These are phyloP conservation scores for Channa maculata DNA, from an alignment of 2,113 vertebrate genomes.

Conservation along the genomic window DNA sequence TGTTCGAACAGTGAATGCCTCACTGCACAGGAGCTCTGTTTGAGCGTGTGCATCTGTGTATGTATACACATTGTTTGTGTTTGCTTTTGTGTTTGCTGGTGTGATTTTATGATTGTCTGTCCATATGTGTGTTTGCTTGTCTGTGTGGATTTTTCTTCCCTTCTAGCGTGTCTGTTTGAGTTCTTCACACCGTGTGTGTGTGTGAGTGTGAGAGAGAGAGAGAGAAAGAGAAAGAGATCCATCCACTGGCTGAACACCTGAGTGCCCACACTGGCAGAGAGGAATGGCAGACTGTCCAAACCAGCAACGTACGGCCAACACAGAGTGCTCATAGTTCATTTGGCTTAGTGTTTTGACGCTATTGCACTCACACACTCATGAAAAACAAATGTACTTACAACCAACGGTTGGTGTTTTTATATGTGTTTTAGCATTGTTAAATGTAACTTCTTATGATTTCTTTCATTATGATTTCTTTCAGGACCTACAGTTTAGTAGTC, in stretches of 20 bases:
- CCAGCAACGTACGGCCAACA: constrained; percentile 59
- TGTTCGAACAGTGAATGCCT: constrained; percentile 39
- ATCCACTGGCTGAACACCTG: constrained; percentile 68
- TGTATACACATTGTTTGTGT: constrained; percentile 48
- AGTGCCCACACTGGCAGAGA: constrained; percentile 66
- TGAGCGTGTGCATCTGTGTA: constrained; percentile 16
- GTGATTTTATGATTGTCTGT: constrained; percentile 44
- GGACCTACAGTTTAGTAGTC: too few relatives aligned
- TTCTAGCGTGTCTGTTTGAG: neutral
- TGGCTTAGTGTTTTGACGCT: constrained; percentile 59
- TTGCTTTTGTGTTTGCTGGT: constrained; percentile 48
- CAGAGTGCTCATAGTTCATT: constrained; percentile 20
- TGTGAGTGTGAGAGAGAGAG: constrained; percentile 9
- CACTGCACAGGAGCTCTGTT: constrained; percentile 41
- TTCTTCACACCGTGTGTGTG: neutral
- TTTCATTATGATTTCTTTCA: too few relatives aligned
- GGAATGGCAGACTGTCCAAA: constrained; percentile 63
- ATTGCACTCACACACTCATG: constrained; percentile 27
- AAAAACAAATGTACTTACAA: constrained; percentile 20
- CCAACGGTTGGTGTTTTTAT: too few relatives aligned
- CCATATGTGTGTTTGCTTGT: constrained; percentile 22
- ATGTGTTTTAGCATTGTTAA: constrained; percentile 18
- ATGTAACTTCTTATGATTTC: too few relatives aligned
- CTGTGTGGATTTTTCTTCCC: constrained; percentile 11
- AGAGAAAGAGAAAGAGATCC: constrained; percentile 11